A percentile compares a stretch with the other conserved stretches of the same genome.
Conservation (phyloP, 2,888 invertebrate genomes). For the Acanthopleura granulata region DNA sequence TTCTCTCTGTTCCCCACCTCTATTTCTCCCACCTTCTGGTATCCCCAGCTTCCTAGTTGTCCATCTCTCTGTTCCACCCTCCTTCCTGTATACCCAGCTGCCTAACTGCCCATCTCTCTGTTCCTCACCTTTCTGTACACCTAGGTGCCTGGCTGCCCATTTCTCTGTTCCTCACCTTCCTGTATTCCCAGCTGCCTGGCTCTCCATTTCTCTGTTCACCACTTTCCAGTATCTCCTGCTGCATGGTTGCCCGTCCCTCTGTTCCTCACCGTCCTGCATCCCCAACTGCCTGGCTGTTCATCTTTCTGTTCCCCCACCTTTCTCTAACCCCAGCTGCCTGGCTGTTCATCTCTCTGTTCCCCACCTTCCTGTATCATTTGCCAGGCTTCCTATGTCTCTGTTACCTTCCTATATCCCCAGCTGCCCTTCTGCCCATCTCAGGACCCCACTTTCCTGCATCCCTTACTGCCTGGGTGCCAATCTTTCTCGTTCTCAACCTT, state of each 20-base stretch:
- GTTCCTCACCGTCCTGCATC: neutral
- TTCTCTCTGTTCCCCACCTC: too few relatives aligned
- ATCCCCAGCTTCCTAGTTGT: constrained; percentile 19
- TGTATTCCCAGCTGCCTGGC: too few relatives aligned
- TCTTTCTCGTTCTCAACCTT: too few relatives aligned
- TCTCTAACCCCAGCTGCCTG: too few relatives aligned
- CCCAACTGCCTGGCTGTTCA: too few relatives aligned
- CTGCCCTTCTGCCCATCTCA: constrained; percentile 12
- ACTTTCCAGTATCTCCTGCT: neutral
- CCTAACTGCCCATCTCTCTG: neutral
- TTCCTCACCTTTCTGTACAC: neutral
- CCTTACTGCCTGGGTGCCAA: too few relatives aligned
- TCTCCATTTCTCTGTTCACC: too few relatives aligned
- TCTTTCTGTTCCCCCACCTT: neutral
- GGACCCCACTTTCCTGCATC: too few relatives aligned
- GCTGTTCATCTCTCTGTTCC: too few relatives aligned
- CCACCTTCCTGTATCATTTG: too few relatives aligned
- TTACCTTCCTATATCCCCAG: neutral
- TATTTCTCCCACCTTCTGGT: neutral
- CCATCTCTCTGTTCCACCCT: constrained; percentile 23
- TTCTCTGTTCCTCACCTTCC: too few relatives aligned
- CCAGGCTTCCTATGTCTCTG: too few relatives aligned
- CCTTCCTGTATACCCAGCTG: constrained; percentile 10
- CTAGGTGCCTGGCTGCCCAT: neutral
- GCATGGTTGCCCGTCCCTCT: neutral